phyloP scores from a whole-genome alignment of 1,140 invertebrate genomes.

The Calosoma granatense region DNA sequence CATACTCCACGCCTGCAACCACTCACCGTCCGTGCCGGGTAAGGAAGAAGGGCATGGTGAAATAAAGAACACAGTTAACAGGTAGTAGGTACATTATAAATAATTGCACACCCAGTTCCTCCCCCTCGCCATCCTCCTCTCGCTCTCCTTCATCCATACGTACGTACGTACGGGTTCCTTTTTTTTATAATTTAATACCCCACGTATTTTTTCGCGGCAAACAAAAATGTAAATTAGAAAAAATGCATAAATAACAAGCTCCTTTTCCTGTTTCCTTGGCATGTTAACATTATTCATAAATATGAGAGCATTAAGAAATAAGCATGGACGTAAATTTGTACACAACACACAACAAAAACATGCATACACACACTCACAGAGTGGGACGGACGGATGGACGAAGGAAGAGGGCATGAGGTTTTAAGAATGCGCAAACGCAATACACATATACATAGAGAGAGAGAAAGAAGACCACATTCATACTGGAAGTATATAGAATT shows the following conservation, averaged over 20 bases:
- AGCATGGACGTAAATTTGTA: conserved; percentile 7
- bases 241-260: conserved; percentile 9
- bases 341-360: background rate
- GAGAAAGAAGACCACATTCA: background rate
- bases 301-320: conserved; percentile 8
- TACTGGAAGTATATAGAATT: background rate
- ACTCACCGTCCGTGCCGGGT: no score
- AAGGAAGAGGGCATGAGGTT: no score
- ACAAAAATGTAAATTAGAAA: conserved; percentile 9
- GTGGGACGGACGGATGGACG: no score
- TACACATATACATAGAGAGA: background rate
- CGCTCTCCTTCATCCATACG: background rate
- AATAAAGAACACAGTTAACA: conserved; percentile 1
- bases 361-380: background rate
- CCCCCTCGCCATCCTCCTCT: no score
- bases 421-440: background rate
- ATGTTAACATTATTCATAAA: conserved; percentile 8
- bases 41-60: no score
- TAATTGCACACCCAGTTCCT: background rate
- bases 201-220: background rate
- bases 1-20: no score
- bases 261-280: conserved; percentile 7
- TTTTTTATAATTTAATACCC: conserved; percentile 3
- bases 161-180: background rate
- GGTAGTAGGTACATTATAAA: background rate